Conservation (phyloP, 1,140 invertebrate species). For the Papilio helenus region DNA sequence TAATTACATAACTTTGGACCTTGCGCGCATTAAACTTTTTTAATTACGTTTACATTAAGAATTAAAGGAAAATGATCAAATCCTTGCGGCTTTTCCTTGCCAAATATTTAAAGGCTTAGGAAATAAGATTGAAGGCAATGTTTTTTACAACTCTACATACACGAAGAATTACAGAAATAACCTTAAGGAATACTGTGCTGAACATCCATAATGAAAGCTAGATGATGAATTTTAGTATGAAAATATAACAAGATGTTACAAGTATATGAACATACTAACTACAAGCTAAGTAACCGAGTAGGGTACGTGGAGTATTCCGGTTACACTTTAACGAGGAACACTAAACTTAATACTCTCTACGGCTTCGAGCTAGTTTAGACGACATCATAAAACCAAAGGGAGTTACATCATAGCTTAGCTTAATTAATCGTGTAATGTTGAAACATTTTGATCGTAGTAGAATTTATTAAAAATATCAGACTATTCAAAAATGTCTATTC, state of each 20-base stretch:
- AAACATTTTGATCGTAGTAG: background rate
- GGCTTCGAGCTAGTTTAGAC: conserved; percentile 12
- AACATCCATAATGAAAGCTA: background rate
- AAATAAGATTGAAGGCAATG: background rate
- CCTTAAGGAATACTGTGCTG: background rate
- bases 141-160: background rate
- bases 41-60: conserved; percentile 38
- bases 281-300: conserved; percentile 9
- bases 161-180: too few species aligned
- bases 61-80: conserved; percentile 22
- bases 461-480: background rate
- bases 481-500: background rate
- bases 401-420: background rate
- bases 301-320: conserved; percentile 10
- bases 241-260: background rate
- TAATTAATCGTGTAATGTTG: conserved; percentile 1
- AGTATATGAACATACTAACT: background rate
- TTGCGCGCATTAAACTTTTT: conserved; percentile 33
- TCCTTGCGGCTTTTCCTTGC: conserved; percentile 15
- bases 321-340: conserved; percentile 34
- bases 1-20: conserved; percentile 43
- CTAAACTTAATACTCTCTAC: conserved; percentile 19
- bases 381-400: conserved; percentile 23
- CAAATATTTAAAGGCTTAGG: background rate
- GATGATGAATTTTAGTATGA: background rate